Evolutionary conservation across 2,797 vertebrate genomes (phyloP).

Genomic region (Phoeniculus purpureus): DNA sequence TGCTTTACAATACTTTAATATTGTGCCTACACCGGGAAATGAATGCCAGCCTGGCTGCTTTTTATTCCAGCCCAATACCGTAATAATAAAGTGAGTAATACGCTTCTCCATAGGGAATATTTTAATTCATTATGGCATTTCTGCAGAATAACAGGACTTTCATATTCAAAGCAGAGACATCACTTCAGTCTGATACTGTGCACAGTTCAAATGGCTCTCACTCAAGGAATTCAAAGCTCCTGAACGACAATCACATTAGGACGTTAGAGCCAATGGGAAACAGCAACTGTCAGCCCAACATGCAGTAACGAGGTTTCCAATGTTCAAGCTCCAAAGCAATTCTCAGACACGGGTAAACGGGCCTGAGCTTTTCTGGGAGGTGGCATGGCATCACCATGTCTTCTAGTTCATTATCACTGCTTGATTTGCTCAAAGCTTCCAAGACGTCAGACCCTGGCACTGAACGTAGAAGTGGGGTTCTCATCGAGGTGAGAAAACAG

Average conservation of each 20-base stretch:
- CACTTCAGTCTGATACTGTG: background rate
- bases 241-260: background rate
- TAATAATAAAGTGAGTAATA: constrained; percentile 2
- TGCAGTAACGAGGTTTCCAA: fast-evolving
- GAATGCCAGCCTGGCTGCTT: background rate
- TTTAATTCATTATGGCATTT: constrained; percentile 33
- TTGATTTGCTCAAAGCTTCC: background rate
- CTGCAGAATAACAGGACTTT: constrained; percentile 24
- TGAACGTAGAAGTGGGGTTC: background rate
- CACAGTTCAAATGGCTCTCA: background rate
- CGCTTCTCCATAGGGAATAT: constrained; percentile 1
- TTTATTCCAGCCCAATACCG: background rate
- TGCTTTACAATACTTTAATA: constrained; percentile 16
- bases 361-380: background rate
- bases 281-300: background rate
- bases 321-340: background rate
- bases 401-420: background rate
- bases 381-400: fast-evolving
- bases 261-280: background rate
- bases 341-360: background rate
- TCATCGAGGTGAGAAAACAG: background rate
- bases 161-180: constrained; percentile 11
- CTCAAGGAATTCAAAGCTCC: background rate
- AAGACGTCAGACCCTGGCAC: background rate
- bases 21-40: background rate